Percentiles rank a stretch among this genome's conserved stretches.
Conservation (phyloP, 2,797 vertebrate species). For the Xerus rutilus region DNA sequence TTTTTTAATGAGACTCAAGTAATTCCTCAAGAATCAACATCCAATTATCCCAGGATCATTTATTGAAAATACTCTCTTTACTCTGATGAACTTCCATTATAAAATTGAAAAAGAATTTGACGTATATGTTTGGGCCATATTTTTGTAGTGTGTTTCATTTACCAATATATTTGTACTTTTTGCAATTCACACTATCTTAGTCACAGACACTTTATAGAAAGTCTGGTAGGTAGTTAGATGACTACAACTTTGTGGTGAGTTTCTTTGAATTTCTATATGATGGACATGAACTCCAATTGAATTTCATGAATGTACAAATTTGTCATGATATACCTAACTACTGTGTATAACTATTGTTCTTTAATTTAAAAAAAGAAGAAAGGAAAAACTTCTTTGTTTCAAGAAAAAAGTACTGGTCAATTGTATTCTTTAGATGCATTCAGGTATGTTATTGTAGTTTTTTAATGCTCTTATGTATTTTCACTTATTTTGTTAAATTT, state of each 20-base stretch:
- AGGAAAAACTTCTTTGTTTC: too few species aligned
- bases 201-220: neutral
- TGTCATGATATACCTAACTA: too few species aligned
- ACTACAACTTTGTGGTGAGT: neutral
- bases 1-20: neutral
- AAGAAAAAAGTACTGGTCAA: neutral
- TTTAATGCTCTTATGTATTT: neutral
- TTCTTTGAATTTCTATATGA: neutral
- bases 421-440: neutral
- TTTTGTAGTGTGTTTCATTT: neutral
- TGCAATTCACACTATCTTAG: neutral
- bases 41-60: neutral
- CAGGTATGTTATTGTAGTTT: neutral
- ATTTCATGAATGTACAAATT: too few species aligned
- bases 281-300: too few species aligned
- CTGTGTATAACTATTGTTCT: too few species aligned
- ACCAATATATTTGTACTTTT: neutral
- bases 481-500: neutral
- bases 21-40: neutral
- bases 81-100: neutral
- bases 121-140: neutral
- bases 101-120: neutral
- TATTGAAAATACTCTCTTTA: neutral
- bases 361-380: too few species aligned
- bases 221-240: neutral